These are phyloP conservation scores for Drosophila obscura DNA, from an alignment of 1,140 invertebrate genomes.

Conservation along the genomic window DNA sequence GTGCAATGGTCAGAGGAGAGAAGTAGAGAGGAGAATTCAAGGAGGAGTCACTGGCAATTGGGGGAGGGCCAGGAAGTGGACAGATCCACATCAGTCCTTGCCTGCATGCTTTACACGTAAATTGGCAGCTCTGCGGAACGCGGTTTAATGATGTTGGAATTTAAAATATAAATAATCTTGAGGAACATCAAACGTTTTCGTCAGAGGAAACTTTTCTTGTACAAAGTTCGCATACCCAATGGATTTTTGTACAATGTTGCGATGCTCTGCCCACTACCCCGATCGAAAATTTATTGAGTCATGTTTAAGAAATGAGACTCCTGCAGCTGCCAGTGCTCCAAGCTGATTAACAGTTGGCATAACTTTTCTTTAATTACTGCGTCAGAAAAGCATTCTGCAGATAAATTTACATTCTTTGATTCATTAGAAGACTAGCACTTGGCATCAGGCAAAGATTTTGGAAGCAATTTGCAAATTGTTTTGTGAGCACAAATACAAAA, in stretches of 20 bases:
- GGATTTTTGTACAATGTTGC: no score
- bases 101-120: conserved; percentile 61
- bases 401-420: conserved; percentile 37
- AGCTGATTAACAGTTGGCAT: conserved; percentile 64
- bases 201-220: not conserved
- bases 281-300: conserved; percentile 62
- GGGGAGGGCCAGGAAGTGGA: conserved; percentile 20
- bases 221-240: not conserved
- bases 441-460: conserved; percentile 48
- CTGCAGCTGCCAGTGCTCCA: conserved; percentile 37
- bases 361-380: conserved; percentile 72
- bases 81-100: conserved; percentile 16
- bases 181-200: no score
- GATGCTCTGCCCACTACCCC: not conserved
- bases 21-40: no score
- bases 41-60: not conserved
- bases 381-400: conserved; percentile 52
- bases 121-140: conserved; percentile 60
- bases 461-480: conserved; percentile 79
- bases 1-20: conserved; percentile 35
- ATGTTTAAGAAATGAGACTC: conserved; percentile 66
- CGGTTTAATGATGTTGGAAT: no score
- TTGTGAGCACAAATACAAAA: conserved; percentile 63
- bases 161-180: not conserved
- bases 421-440: conserved; percentile 33